These are phyloP conservation scores for Setipinna tenuifilis DNA, from an alignment of 2,797 vertebrate species.

Conservation along the genomic window DNA sequence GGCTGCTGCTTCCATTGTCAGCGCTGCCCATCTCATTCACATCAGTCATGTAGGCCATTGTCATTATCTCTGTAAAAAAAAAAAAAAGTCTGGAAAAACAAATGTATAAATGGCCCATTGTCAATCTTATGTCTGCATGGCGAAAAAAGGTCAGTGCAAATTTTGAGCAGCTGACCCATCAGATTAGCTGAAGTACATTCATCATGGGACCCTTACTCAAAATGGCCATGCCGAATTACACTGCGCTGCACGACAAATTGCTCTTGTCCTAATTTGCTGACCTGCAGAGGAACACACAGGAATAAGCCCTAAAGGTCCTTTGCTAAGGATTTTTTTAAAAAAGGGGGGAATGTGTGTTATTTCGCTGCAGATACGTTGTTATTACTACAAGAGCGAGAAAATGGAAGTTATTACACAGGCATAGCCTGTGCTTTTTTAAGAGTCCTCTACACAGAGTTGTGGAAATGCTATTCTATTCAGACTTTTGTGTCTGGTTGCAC, in stretches of 20 bases:
- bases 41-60: neutral
- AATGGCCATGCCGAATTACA: neutral
- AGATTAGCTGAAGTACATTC: neutral
- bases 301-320: neutral
- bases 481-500: neutral
- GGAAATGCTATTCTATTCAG: neutral
- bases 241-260: conserved; percentile 15
- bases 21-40: neutral
- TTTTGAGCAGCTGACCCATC: conserved; percentile 12
- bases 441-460: too few species aligned
- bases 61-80: neutral
- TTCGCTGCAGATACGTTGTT: neutral
- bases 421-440: too few species aligned
- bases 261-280: neutral
- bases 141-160: neutral
- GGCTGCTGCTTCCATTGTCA: neutral
- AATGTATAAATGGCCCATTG: conserved; percentile 6
- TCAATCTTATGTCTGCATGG: neutral
- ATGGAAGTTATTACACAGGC: too few species aligned
- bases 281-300: neutral
- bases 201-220: neutral
- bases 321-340: too few species aligned
- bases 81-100: neutral
- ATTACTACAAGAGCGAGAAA: neutral
- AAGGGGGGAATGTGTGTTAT: neutral